Conservation (phyloP, 1,140 invertebrate genomes). For the Muscidifurax raptorellus region DNA sequence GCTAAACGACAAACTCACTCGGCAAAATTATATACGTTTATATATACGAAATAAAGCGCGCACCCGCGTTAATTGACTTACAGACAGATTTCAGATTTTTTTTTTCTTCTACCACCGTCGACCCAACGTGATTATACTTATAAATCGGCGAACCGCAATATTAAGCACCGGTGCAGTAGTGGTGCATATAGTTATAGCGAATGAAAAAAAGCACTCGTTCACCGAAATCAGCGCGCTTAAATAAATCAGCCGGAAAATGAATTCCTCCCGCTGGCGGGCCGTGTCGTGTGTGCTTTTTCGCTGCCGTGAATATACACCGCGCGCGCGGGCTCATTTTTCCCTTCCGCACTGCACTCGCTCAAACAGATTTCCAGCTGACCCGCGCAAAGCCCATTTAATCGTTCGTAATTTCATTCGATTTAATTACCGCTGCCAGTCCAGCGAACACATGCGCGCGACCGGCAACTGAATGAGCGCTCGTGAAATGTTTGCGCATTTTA, state of each 20-base stretch:
- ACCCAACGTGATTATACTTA: neutral
- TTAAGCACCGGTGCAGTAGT: neutral
- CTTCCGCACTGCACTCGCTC: constrained; percentile 35
- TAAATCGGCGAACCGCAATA: neutral
- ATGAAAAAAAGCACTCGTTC: neutral
- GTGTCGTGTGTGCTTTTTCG: constrained; percentile 20
- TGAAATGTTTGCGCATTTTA: constrained; percentile 57
- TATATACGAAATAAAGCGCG: no score
- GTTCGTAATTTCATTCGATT: constrained; percentile 71
- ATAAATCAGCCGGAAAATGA: constrained; percentile 46
- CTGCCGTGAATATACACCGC: constrained; percentile 40
- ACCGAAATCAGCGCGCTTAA: neutral
- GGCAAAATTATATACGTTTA: no score
- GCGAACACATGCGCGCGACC: constrained; percentile 18
- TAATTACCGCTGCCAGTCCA: constrained; percentile 60
- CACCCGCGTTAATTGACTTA: no score
- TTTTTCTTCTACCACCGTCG: neutral
- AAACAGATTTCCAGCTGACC: constrained; percentile 42
- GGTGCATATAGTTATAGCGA: no score
- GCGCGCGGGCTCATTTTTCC: neutral
- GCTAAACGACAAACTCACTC: neutral
- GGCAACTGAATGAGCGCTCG: constrained; percentile 43
- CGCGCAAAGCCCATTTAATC: constrained; percentile 61
- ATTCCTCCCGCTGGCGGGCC: constrained; percentile 1
- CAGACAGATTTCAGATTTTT: no score